Conservation (phyloP, 2,113 vertebrate species). For the Chlamydotis undulata region DNA sequence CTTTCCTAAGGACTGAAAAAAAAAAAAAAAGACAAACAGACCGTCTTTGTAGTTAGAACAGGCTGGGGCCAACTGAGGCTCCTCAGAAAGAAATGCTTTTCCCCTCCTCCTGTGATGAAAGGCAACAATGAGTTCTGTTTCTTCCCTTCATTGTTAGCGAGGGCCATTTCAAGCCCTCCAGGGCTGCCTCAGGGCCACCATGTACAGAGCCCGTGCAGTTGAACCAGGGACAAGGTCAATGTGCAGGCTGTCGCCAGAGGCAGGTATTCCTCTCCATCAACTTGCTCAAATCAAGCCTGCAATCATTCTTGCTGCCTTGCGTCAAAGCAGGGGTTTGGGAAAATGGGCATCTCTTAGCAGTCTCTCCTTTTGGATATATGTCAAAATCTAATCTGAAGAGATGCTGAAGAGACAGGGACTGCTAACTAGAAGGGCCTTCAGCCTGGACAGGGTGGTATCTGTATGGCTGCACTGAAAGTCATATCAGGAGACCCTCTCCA, state of each 20-base stretch:
- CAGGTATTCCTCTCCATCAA: background rate
- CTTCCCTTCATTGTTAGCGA: fast-evolving
- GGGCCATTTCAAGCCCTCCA: background rate
- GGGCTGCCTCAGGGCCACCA: background rate
- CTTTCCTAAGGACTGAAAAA: background rate
- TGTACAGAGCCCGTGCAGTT: background rate
- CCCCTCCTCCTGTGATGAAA: background rate
- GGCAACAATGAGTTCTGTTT: background rate
- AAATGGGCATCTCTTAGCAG: background rate
- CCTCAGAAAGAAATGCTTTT: background rate
- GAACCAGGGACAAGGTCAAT: background rate
- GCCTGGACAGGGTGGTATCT: background rate
- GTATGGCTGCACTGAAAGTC: background rate
- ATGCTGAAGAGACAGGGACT: background rate
- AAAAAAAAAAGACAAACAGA: background rate
- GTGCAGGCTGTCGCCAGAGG: background rate
- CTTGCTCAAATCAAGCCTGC: background rate
- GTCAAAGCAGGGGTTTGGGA: background rate
- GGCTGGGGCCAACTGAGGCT: background rate
- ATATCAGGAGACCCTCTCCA: background rate
- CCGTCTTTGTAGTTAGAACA: background rate
- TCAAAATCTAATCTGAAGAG: background rate
- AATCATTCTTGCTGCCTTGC: background rate
- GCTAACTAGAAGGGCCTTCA: background rate
- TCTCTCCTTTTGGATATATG: background rate